phyloP scores from a whole-genome alignment of 2,113 vertebrate genomes.

The Microcebus ravelobensis region DNA sequence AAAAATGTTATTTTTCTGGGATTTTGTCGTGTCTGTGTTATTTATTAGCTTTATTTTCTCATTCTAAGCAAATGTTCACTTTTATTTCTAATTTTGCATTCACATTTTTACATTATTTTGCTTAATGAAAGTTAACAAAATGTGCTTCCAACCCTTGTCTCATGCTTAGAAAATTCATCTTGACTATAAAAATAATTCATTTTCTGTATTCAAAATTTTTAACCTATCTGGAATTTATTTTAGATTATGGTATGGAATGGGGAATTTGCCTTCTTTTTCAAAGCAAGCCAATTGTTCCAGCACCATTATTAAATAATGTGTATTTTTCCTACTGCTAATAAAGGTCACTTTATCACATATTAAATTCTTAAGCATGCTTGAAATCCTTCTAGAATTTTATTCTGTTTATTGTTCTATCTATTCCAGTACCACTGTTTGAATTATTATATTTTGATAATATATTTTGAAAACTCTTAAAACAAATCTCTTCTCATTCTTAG shows the following conservation, averaged over 20 bases:
- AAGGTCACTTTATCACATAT: background rate
- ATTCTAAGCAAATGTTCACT: background rate
- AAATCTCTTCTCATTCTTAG: background rate
- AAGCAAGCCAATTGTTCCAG: background rate
- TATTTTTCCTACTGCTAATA: conserved; percentile 1
- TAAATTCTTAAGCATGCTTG: background rate
- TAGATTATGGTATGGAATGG: background rate
- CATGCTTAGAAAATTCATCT: background rate
- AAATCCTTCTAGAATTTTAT: background rate
- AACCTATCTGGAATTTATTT: conserved; percentile 27
- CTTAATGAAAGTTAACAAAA: background rate
- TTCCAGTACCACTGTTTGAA: background rate
- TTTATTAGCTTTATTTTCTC: background rate
- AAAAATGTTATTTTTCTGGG: background rate
- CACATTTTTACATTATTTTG: background rate
- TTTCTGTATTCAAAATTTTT: conserved; percentile 2
- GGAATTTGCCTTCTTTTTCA: background rate
- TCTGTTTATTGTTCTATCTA: background rate
- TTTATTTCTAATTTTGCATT: background rate
- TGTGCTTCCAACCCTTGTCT: background rate
- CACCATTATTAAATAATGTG: background rate
- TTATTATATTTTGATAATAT: conserved; percentile 19
- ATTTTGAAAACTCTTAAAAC: background rate
- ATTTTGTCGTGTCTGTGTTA: background rate
- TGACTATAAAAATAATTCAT: background rate